A percentile compares a stretch with the other conserved stretches of the same genome.
phyloP scores from a whole-genome alignment of 2,113 vertebrate genomes.

The Gopherus evgoodei region DNA sequence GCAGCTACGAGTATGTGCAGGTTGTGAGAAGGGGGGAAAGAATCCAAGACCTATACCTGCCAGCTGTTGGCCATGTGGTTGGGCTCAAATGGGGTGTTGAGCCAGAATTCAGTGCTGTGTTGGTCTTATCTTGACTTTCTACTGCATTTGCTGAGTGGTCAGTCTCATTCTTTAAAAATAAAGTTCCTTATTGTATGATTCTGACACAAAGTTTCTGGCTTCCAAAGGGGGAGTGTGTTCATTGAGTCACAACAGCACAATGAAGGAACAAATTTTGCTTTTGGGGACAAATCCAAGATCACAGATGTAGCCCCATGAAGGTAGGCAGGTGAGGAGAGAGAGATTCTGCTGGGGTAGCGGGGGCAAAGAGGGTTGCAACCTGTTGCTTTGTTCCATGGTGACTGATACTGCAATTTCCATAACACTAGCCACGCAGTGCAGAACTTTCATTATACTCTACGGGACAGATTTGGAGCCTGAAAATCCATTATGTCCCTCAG shows the following conservation, averaged over 20 bases:
- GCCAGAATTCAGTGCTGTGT: neutral
- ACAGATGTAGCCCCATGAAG: neutral
- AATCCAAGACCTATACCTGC: neutral
- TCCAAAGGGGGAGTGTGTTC: neutral
- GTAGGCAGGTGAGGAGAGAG: neutral
- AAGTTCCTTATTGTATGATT: neutral
- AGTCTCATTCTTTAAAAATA: constrained; percentile 1
- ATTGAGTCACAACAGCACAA: neutral
- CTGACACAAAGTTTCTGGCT: neutral
- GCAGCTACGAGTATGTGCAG: neutral
- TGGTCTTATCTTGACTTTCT: neutral
- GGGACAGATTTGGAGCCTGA: neutral
- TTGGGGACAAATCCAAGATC: neutral
- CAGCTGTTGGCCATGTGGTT: neutral
- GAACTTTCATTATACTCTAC: neutral
- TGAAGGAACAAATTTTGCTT: neutral
- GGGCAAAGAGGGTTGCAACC: neutral
- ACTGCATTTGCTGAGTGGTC: neutral
- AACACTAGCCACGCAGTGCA: neutral
- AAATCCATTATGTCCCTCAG: neutral
- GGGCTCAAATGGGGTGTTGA: neutral
- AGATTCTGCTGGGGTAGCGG: neutral
- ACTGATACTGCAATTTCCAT: neutral
- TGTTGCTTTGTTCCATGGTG: neutral
- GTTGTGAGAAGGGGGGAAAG: neutral